A percentile compares a stretch with the other conserved stretches of the same genome.
Conservation (phyloP, 2,113 vertebrate genomes). For the Alosa alosa region DNA sequence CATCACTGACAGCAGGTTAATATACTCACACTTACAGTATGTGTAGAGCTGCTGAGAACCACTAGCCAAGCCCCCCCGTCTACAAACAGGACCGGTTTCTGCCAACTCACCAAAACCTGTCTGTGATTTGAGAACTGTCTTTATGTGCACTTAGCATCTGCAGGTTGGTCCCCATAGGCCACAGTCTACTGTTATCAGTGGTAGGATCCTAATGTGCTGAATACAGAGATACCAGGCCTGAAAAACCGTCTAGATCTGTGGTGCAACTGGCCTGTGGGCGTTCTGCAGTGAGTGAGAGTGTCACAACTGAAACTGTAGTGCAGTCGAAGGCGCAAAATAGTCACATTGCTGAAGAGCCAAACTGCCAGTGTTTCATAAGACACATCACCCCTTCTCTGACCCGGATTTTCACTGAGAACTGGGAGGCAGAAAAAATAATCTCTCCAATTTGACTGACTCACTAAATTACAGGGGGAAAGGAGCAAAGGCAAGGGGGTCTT, state of each 20-base stretch:
- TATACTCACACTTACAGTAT: constrained; percentile 31
- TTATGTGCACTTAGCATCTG: not conserved
- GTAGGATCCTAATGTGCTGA: not conserved
- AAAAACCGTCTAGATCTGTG: not conserved
- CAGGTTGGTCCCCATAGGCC: too few species aligned
- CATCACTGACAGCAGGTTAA: constrained; percentile 38
- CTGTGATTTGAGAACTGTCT: not conserved
- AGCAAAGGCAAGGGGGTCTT: not conserved
- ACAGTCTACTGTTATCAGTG: too few species aligned
- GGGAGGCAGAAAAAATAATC: too few species aligned
- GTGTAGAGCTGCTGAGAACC: not conserved
- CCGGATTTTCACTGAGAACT: not conserved
- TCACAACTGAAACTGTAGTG: not conserved
- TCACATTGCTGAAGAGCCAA: not conserved
- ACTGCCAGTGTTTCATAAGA: not conserved
- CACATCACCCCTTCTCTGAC: not conserved
- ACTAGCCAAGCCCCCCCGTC: not conserved
- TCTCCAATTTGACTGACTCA: too few species aligned
- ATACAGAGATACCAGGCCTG: not conserved
- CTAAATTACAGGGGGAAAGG: not conserved
- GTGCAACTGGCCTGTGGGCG: not conserved
- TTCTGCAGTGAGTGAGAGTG: not conserved
- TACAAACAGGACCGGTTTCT: not conserved
- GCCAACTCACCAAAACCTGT: not conserved
- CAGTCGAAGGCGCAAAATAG: too few species aligned